Conservation (phyloP, 2,113 vertebrate species). For the Stigmatopora argus region DNA sequence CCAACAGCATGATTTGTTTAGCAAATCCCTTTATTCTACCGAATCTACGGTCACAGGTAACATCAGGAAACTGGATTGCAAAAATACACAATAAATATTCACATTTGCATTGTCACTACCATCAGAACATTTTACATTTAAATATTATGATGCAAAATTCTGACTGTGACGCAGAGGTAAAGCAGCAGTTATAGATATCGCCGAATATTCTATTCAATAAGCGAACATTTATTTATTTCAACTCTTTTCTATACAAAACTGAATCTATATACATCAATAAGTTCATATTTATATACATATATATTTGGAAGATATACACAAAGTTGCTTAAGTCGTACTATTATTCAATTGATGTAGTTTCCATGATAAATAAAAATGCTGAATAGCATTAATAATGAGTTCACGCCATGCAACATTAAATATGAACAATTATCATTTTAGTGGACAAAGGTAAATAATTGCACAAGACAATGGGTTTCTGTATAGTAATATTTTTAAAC, state of each 20-base stretch:
- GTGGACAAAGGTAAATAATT: conserved; percentile 30
- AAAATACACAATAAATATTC: conserved; percentile 47
- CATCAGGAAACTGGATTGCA: conserved; percentile 47
- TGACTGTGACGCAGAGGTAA: conserved; percentile 42
- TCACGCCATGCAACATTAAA: conserved; percentile 47
- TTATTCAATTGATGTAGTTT: conserved; percentile 4
- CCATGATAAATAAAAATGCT: too few relatives aligned
- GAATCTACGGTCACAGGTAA: conserved; percentile 44
- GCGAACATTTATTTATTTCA: conserved; percentile 28
- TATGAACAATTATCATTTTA: conserved; percentile 28
- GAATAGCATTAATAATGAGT: conserved; percentile 16
- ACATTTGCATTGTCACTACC: conserved; percentile 40
- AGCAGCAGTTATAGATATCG: conserved; percentile 33
- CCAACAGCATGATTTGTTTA: conserved; percentile 14
- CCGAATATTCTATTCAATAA: conserved; percentile 37
- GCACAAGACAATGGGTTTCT: conserved; percentile 47
- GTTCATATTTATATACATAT: conserved; percentile 45
- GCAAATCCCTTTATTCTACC: conserved; percentile 57
- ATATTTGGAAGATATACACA: conserved; percentile 17
- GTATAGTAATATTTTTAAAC: conserved; percentile 28
- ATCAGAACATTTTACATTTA: conserved; percentile 29
- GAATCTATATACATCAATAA: conserved; percentile 39
- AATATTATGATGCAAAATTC: conserved; percentile 44
- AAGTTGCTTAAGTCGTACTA: conserved; percentile 2
- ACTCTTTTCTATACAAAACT: conserved; percentile 49